A percentile compares a stretch with the other conserved stretches of the same genome.
Conservation (phyloP, 1,140 invertebrate genomes). For the Drosophila teissieri region DNA sequence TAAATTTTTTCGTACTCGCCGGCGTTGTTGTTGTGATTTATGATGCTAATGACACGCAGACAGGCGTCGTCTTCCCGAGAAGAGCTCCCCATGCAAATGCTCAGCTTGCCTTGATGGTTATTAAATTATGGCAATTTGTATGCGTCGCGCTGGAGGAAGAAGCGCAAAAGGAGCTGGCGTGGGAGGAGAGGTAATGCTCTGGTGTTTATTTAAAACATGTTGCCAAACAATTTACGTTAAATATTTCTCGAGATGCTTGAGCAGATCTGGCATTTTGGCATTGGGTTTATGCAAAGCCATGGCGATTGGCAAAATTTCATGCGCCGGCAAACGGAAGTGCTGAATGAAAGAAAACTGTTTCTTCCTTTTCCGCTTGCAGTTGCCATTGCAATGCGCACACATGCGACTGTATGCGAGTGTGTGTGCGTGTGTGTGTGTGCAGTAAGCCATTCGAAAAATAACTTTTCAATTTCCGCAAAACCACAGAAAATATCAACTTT, state of each 20-base stretch:
- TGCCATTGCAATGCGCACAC: slow-evolving; percentile 24
- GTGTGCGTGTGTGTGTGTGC: slow-evolving; percentile 22
- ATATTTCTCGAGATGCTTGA: slow-evolving; percentile 53
- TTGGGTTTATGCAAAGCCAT: slow-evolving; percentile 35
- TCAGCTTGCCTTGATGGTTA: slow-evolving; percentile 75
- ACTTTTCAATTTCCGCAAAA: slow-evolving; percentile 83
- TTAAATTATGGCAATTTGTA: slow-evolving; percentile 84
- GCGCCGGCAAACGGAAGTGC: slow-evolving; percentile 64
- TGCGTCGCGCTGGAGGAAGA: slow-evolving; percentile 46
- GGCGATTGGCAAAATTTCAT: slow-evolving; percentile 69
- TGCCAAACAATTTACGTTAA: slow-evolving; percentile 75
- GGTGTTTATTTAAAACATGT: slow-evolving; percentile 81
- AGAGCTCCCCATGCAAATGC: slow-evolving; percentile 27
- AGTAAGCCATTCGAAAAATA: slow-evolving; percentile 81
- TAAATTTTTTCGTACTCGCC: slow-evolving; percentile 56
- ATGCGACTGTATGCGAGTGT: no score
- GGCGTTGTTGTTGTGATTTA: slow-evolving; percentile 75
- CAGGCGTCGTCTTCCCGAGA: slow-evolving; percentile 33
- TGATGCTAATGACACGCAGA: slow-evolving; percentile 81
- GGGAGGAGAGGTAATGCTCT: slow-evolving; percentile 5
- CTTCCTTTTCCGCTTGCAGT: slow-evolving; percentile 77
- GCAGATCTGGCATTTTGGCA: slow-evolving; percentile 26
- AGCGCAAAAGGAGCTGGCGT: neutral
- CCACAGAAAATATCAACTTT: slow-evolving; percentile 83
- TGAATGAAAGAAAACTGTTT: slow-evolving; percentile 79